phyloP scores from a whole-genome alignment of 2,888 invertebrate species.

The Calameuta idolon region DNA sequence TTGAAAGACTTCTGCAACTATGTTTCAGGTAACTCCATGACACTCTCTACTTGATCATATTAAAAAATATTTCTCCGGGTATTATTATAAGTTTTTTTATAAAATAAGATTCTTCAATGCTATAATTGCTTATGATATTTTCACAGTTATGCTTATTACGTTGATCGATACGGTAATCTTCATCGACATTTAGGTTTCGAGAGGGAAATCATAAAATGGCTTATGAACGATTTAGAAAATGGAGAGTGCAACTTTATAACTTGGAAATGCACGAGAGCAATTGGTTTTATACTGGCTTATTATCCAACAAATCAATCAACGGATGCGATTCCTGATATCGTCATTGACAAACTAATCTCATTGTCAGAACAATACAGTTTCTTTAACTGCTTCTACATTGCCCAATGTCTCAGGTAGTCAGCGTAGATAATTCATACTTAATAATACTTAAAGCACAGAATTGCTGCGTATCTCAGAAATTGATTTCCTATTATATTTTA shows the following conservation, averaged over 20 bases:
- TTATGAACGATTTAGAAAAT: background rate
- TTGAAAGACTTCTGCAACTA: background rate
- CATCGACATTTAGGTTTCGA: background rate
- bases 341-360: background rate
- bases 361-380: background rate
- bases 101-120: background rate
- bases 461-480: background rate
- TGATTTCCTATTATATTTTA: background rate
- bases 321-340: background rate
- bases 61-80: background rate
- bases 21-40: background rate
- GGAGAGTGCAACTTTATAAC: background rate
- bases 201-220: background rate
- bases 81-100: background rate
- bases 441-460: background rate
- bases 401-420: background rate
- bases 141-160: background rate
- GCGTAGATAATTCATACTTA: background rate
- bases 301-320: background rate
- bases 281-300: background rate
- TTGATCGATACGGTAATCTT: background rate
- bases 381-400: background rate
- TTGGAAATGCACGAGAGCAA: background rate
- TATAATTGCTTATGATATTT: background rate
- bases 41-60: background rate